Base-by-base conservation (phyloP, 53 echinoderm and acorn worm species). In the Echinarachnius parma region DNA sequence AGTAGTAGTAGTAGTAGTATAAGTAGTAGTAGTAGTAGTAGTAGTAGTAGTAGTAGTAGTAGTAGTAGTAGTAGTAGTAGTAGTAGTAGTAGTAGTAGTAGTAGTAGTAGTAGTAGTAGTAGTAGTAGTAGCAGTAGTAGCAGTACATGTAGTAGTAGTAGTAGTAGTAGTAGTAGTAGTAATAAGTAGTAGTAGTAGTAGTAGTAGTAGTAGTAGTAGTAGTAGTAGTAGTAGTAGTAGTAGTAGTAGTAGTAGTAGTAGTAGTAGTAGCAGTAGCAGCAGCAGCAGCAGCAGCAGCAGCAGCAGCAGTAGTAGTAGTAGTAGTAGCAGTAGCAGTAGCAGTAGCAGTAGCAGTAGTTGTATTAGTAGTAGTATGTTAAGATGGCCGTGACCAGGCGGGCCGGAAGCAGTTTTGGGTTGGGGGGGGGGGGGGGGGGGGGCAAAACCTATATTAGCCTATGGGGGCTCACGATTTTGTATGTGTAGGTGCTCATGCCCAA, bases 21-120 rank as follows among this genome's bases (percentile, higher is more conserved):
- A 1, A 57, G 28, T 57, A 57, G 2, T 57, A 3, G 14, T 3
- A 3, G 28, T 57, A 3, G 28, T 57, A 3, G 28, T 57, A 3
- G 28, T 57, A 57, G 28, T 57, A 57, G 28, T 57, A 57, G 28
- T 57, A 57, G 28, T 57, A 57, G 28, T 57, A 57, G 28, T 57
- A 57, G 28, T 57, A 3, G 28, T 57, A 57, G 3, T 57, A 57
- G 49, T 48, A 48, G 49, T 48, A 48, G 49, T 48, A 48, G 49
- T 48, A 48, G 49, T 48, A 39, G 39, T 9, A 39, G 13, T 9
- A 39, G 39, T 39, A 9, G 39, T 9, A 39, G 7, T 39, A 39
- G 39, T 9, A 39, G 39, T 9, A 39, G 39, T 7, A 39, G 39
- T 9, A 39, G 7, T 9, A 39, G 39, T 9, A 39, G 7, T 9